Evolutionary conservation across 2,888 invertebrate species (phyloP).

Genomic region (Phalangium opilio): DNA sequence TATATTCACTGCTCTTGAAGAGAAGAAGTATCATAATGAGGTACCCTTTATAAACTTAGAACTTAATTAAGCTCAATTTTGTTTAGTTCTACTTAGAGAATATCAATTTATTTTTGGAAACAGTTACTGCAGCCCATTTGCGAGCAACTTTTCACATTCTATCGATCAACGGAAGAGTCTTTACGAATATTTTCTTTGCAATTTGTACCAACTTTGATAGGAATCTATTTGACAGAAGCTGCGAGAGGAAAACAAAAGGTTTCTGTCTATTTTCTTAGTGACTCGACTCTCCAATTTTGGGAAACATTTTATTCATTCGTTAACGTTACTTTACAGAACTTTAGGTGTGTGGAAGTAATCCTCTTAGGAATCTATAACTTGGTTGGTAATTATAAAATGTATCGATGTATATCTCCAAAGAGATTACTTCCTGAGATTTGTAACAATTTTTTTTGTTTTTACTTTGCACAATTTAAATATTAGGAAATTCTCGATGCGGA

Average conservation of each 20-base stretch:
- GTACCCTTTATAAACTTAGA: slow-evolving; percentile 32
- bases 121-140: neutral
- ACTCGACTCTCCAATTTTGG: too few relatives aligned
- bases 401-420: too few relatives aligned
- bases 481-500: slow-evolving; percentile 65
- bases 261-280: too few relatives aligned
- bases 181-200: neutral
- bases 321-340: neutral
- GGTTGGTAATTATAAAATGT: slow-evolving; percentile 16
- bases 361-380: slow-evolving; percentile 11
- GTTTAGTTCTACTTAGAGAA: neutral
- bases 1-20: slow-evolving; percentile 58
- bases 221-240: neutral
- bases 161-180: neutral
- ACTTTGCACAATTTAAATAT: neutral
- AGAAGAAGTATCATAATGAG: slow-evolving; percentile 43
- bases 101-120: neutral
- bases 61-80: slow-evolving; percentile 2
- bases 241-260: neutral
- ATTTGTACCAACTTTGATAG: neutral
- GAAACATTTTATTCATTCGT: too few relatives aligned
- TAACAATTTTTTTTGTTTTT: too few relatives aligned
- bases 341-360: neutral
- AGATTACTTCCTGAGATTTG: too few relatives aligned
- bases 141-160: neutral